Evolutionary conservation across 2,113 vertebrate genomes (phyloP), one percentile per base, ranked within the genome.

Genomic region (Gorsachius goisagi): DNA sequence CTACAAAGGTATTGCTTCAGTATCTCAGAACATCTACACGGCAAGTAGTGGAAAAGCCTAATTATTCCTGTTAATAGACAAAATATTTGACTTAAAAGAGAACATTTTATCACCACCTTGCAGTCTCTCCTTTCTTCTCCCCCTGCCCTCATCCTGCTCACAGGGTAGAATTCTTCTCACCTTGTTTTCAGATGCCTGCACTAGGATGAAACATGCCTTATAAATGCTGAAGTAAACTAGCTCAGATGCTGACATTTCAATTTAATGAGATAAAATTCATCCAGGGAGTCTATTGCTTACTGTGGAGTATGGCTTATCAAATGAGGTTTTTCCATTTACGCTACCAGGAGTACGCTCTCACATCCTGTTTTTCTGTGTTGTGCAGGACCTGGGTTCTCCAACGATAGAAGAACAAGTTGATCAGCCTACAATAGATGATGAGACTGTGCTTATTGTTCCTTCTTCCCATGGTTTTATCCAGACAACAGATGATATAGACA

Each of bases 391-490:
- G 91, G 97, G 90, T 62, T 98, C 98, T 81, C 81, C 98, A 45
- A 96, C 98, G 3, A 98, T 98, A 64, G 98, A 98, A 91, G 97
- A 97, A 95, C 96, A 98, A 90, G 98, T 98, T 94, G 98, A 98
- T 96, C 98, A 98, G 94, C 97, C 98, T 92, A 92, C 97, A 81
- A 98, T 99, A 58, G 96, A 98, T 2, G 98, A 98, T 68, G 98
- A 98, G 90, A 89, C 99, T 3, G 98, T 99, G 90, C 98, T 99
- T 75, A 99, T 99, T 28, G 99, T 99, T 94, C 99, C 99, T 88
- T 98, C 99, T 84, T 98, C 99, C 55, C 98, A 98, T 96, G 98
- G 99, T 95, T 99, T 99, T 98, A 99, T 99, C 97, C 99, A 99
- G 73, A 93, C 99, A 78, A 95, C 99, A 0, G 99, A 99, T 97